Evolutionary conservation across 2,888 invertebrate genomes (phyloP).

Genomic region (Pardosa pseudoannulata): DNA sequence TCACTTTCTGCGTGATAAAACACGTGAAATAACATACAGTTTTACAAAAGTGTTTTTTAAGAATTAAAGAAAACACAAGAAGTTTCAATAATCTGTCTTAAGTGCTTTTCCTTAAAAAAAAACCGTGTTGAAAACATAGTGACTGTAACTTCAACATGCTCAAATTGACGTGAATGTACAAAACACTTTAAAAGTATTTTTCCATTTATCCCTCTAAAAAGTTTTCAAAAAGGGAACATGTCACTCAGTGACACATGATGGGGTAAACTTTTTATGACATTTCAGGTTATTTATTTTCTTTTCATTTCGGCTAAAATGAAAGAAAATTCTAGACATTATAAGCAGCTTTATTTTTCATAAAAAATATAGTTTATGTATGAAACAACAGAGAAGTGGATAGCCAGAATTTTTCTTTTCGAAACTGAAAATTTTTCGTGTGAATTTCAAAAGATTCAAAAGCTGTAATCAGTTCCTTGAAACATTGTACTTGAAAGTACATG

Average conservation of each 20-base stretch:
- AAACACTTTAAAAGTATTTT: slow-evolving; percentile 35
- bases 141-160: background rate
- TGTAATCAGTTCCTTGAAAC: too few species aligned
- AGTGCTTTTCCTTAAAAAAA: slow-evolving; percentile 25
- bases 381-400: too few species aligned
- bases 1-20: too few species aligned
- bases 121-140: slow-evolving; percentile 8
- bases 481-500: too few species aligned
- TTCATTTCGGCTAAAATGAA: slow-evolving; percentile 20
- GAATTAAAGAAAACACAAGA: too few species aligned
- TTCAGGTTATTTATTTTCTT: slow-evolving; percentile 31
- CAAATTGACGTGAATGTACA: slow-evolving; percentile 28
- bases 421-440: too few species aligned
- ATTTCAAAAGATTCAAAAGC: too few species aligned
- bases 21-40: too few species aligned
- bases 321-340: slow-evolving; percentile 36
- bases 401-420: too few species aligned
- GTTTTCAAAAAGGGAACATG: slow-evolving; percentile 17
- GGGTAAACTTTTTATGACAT: slow-evolving; percentile 20
- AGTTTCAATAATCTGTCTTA: slow-evolving; percentile 12
- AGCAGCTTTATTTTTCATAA: slow-evolving; percentile 24
- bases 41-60: too few species aligned
- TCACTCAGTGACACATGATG: slow-evolving; percentile 33
- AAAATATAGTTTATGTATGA: slow-evolving; percentile 19
- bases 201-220: slow-evolving; percentile 34